Conservation (phyloP, 1,140 invertebrate genomes). For the Gonioctena quinquepunctata region DNA sequence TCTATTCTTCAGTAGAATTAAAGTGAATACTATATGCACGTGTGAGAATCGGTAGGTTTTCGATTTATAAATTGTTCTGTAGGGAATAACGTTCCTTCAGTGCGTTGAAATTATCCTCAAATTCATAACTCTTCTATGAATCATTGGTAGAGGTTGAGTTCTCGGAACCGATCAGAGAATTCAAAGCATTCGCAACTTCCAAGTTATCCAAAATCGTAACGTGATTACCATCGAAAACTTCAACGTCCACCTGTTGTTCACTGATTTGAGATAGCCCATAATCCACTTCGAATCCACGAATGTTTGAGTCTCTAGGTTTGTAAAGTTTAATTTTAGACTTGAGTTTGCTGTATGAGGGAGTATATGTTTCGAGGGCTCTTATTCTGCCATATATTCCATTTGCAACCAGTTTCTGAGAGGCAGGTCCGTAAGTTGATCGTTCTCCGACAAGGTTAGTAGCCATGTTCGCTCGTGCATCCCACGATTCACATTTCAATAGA, state of each 20-base stretch:
- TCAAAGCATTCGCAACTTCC: conserved; percentile 44
- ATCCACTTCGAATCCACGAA: conserved; percentile 62
- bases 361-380: conserved; percentile 60
- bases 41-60: too few relatives aligned
- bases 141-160: too few relatives aligned
- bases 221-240: conserved; percentile 72
- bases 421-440: conserved; percentile 57
- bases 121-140: too few relatives aligned
- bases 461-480: conserved; percentile 19
- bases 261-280: conserved; percentile 66
- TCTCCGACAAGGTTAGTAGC: conserved; percentile 48
- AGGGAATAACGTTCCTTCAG: too few relatives aligned
- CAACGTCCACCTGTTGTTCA: conserved; percentile 58
- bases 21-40: too few relatives aligned
- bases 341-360: conserved; percentile 56
- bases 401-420: conserved; percentile 58
- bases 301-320: conserved; percentile 62
- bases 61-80: too few relatives aligned
- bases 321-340: conserved; percentile 67
- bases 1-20: too few relatives aligned
- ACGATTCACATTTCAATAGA: conserved; percentile 16
- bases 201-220: conserved; percentile 68
- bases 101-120: too few relatives aligned
- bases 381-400: conserved; percentile 62
- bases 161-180: neutral